Percentiles rank a stretch among this genome's conserved stretches.
These are phyloP conservation scores for Grapholita molesta DNA, from an alignment of 1,140 invertebrate genomes.

Conservation along the genomic window DNA sequence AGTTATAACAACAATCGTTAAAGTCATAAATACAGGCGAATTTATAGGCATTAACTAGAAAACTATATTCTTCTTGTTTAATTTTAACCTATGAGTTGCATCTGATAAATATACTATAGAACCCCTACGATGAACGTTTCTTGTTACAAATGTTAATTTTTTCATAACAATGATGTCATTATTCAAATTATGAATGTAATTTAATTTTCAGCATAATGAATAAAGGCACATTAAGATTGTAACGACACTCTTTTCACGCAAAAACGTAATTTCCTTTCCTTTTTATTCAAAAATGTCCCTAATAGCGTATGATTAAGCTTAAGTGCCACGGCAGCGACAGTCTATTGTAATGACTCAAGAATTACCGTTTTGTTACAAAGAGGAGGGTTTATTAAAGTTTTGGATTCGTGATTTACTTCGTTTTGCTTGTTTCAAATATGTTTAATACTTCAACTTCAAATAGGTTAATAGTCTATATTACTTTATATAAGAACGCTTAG, in stretches of 20 bases:
- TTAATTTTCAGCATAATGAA: slow-evolving; percentile 25
- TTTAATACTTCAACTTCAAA: neutral
- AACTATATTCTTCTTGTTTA: no score
- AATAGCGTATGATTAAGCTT: slow-evolving; percentile 43
- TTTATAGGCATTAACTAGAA: no score
- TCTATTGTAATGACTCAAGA: slow-evolving; percentile 15
- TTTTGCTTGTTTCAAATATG: neutral
- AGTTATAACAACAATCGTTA: no score
- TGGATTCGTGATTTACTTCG: neutral
- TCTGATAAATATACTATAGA: no score
- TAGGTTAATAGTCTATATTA: neutral
- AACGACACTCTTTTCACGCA: slow-evolving; percentile 30
- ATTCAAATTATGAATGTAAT: slow-evolving; percentile 17
- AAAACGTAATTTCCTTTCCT: slow-evolving; percentile 32
- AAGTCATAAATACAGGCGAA: no score
- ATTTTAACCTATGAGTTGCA: no score
- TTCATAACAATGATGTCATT: slow-evolving; percentile 8
- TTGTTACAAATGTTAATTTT: neutral
- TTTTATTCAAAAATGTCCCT: slow-evolving; percentile 39
- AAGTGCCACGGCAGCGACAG: slow-evolving; percentile 25
- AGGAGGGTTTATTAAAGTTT: slow-evolving; percentile 10
- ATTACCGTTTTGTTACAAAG: slow-evolving; percentile 15
- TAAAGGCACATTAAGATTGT: slow-evolving; percentile 24
- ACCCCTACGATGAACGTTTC: no score
- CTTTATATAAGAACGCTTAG: no score